Base-by-base conservation (phyloP, 2,797 vertebrate species). In the Podarcis lilfordi region DNA sequence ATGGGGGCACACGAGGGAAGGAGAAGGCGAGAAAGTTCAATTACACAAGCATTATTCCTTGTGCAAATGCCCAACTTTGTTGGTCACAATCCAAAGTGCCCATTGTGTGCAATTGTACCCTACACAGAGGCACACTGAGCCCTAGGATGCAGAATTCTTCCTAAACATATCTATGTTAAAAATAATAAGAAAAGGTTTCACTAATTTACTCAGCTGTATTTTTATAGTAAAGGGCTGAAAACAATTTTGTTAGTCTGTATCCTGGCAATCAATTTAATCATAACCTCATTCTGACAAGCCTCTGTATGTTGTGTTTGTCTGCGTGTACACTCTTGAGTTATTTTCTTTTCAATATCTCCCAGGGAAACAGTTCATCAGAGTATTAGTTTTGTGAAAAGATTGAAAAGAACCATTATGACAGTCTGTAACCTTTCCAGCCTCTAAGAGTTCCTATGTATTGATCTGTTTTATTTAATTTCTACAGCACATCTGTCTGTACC, bases 381-480 rank as follows among this genome's bases (percentile, higher is more conserved):
- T 21, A 43, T 88, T 37, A 32, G 72, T 86, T 90, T 68, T 61
- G 61, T 78, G 82, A 72, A 76, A 23, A 43, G 40, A 68, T 6
- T 89, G 81, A 80, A 61, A 79, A 89, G 77, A 89, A 59, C 68
- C 78, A 86, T 85, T 68, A 9, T 84, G 83, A 81, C 1, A 86
- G 84, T 66, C 78, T 4, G 35, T 88, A 87, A 87, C 21, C 37
- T 90, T 91, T 91, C 85, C 80, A 85, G 32, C 35, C 29, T 89
- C 8, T 45, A 55, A 75, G 17, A 85, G 88, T 37, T 82, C 79
- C 59, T 72, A 66, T 23, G 3, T 32, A 86, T 32, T 29, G 59
- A 74, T 61, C 86, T 3, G n/a, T 84, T 35, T 84, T 94, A 74
- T 88, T 90, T 89, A 82, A 78, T 89, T 68, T 84, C 79, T 80